Percentiles rank a stretch among this genome's conserved stretches.
phyloP scores from a whole-genome alignment of 2,113 vertebrate genomes.

The Arvicanthis niloticus region DNA sequence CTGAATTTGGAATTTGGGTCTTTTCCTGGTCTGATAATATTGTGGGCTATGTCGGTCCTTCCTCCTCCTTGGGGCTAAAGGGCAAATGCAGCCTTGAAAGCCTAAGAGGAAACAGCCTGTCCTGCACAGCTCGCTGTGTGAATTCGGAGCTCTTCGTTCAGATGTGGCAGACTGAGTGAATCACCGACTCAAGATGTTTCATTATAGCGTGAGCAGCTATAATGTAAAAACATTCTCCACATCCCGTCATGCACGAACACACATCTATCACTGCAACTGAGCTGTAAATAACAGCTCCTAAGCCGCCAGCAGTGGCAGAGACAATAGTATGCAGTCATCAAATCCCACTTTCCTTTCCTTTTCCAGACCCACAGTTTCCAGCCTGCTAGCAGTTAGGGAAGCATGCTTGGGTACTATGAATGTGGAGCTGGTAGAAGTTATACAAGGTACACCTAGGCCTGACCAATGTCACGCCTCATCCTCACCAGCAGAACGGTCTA shows the following conservation, averaged over 20 bases:
- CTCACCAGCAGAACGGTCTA: not conserved
- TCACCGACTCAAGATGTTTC: not conserved
- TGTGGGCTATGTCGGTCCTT: not conserved
- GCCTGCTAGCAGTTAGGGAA: not conserved
- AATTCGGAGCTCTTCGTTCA: not conserved
- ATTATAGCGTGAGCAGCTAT: not conserved
- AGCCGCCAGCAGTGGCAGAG: not conserved
- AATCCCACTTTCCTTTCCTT: not conserved
- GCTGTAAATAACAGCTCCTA: not conserved
- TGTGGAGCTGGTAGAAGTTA: rapidly evolving
- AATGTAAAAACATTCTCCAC: not conserved
- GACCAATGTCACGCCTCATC: not conserved
- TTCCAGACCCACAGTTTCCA: not conserved
- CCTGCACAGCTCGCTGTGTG: too few relatives aligned
- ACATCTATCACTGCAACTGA: not conserved
- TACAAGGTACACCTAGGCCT: not conserved
- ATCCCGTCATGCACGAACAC: not conserved
- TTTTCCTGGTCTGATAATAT: too few relatives aligned
- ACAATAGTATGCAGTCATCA: not conserved
- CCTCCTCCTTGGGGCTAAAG: not conserved
- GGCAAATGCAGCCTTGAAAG: not conserved
- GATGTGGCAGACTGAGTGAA: too few relatives aligned
- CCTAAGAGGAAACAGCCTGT: not conserved
- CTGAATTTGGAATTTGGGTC: not conserved
- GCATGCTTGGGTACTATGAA: not conserved